Percentiles rank a stretch among this genome's conserved stretches.
These are phyloP conservation scores for Micrasema longulum DNA, from an alignment of 1,140 invertebrate genomes.

Conservation along the genomic window DNA sequence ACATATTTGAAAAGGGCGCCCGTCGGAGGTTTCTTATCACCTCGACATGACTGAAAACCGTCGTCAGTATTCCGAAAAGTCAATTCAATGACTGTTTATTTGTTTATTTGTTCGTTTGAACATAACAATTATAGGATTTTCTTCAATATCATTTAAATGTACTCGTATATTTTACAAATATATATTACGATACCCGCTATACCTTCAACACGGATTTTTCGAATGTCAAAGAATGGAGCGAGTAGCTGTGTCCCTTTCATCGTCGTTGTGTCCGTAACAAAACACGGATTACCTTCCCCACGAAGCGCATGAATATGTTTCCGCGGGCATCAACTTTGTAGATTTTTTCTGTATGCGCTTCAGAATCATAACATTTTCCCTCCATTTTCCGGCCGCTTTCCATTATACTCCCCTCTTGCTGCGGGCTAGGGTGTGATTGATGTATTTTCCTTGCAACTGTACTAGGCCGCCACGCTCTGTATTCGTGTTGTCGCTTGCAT, in stretches of 20 bases:
- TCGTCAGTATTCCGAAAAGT: neutral
- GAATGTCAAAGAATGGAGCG: no score
- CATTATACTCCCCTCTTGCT: constrained; percentile 42
- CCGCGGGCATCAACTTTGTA: constrained; percentile 40
- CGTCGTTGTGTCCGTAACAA: constrained; percentile 30
- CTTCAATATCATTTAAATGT: no score
- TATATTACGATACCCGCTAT: no score
- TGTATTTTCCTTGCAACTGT: constrained; percentile 42
- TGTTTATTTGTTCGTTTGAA: no score
- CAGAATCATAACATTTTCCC: constrained; percentile 38
- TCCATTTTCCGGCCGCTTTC: constrained; percentile 48
- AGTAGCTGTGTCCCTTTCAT: no score
- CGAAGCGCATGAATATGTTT: constrained; percentile 27
- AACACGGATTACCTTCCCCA: constrained; percentile 43
- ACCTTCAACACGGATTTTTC: no score
- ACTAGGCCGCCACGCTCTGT: neutral
- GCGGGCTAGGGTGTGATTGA: constrained; percentile 52
- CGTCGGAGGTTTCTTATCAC: constrained; percentile 9
- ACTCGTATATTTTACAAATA: no score
- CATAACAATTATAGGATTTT: no score
- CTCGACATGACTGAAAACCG: neutral
- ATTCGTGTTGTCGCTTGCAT: constrained; percentile 41
- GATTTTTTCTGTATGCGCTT: constrained; percentile 40
- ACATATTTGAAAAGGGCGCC: constrained; percentile 1
- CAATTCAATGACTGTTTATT: no score